These are phyloP conservation scores for Neosilurus mollespiculum DNA, from an alignment of 2,797 vertebrate species.

Conservation along the genomic window DNA sequence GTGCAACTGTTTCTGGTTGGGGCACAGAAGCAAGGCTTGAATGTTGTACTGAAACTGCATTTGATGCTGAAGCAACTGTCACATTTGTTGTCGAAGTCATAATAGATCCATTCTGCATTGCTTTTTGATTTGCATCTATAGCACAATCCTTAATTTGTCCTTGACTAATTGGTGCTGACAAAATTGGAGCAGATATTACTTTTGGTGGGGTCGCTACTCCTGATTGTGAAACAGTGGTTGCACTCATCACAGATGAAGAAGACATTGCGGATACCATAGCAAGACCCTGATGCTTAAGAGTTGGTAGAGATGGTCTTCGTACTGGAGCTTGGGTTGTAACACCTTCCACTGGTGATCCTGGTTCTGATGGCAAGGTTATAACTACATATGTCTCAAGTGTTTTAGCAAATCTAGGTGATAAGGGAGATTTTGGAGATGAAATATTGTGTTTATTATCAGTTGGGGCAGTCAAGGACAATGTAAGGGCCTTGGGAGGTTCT, in stretches of 20 bases:
- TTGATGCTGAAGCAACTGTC: slow-evolving; percentile 34
- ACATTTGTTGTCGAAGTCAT: slow-evolving; percentile 23
- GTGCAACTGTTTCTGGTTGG: not conserved
- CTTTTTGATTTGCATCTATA: not conserved
- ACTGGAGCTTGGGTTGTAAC: slow-evolving; percentile 55
- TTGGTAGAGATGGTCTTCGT: slow-evolving; percentile 55
- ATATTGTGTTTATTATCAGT: slow-evolving; percentile 79
- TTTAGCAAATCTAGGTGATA: slow-evolving; percentile 88
- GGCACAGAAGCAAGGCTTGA: slow-evolving; percentile 1
- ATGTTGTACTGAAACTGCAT: slow-evolving; percentile 33
- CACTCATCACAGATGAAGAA: slow-evolving; percentile 24
- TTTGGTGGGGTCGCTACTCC: slow-evolving; percentile 35
- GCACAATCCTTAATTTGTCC: not conserved
- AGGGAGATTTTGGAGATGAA: slow-evolving; percentile 89
- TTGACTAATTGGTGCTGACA: slow-evolving; percentile 9
- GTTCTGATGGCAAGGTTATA: slow-evolving; percentile 95
- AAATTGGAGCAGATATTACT: slow-evolving; percentile 14
- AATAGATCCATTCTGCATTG: slow-evolving; percentile 1
- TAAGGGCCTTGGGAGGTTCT: slow-evolving; percentile 82
- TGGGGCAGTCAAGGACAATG: slow-evolving; percentile 84
- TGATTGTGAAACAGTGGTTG: slow-evolving; percentile 18
- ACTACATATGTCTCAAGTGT: slow-evolving; percentile 94
- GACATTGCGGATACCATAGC: slow-evolving; percentile 33
- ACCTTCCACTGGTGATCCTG: slow-evolving; percentile 78
- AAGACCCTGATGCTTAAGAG: slow-evolving; percentile 41